Evolutionary conservation across 2,113 vertebrate genomes (phyloP).

Genomic region (Neopipo cinnamomea): DNA sequence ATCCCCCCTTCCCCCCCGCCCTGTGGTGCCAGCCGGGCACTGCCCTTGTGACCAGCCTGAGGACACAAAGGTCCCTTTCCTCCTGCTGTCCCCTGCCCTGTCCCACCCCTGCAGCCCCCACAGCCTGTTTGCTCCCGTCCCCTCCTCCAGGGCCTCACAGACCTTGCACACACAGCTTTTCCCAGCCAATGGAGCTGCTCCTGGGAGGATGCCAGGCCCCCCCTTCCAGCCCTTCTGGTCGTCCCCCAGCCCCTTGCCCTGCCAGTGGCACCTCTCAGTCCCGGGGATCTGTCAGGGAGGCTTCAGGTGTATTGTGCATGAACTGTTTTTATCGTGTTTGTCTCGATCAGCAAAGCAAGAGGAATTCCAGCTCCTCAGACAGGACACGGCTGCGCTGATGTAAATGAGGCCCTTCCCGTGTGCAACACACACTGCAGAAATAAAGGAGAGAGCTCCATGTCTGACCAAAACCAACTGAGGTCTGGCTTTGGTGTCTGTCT

Average conservation of each 20-base stretch:
- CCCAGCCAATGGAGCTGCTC: background rate
- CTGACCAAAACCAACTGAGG: background rate
- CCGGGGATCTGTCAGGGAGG: background rate
- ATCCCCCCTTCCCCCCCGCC: background rate
- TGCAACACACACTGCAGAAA: constrained; percentile 43
- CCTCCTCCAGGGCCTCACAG: background rate
- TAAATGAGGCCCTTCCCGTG: background rate
- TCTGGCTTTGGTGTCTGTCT: background rate
- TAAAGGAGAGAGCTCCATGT: constrained; percentile 63
- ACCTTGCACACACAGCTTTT: background rate
- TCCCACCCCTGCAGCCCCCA: background rate
- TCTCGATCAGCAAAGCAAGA: constrained; percentile 45
- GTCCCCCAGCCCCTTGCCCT: background rate
- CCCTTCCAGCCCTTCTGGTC: background rate
- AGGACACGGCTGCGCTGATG: constrained; percentile 19
- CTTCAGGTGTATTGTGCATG: background rate
- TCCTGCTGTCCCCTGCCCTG: background rate
- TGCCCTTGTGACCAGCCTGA: accelerated
- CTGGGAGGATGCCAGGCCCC: accelerated
- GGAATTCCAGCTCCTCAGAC: constrained; percentile 6
- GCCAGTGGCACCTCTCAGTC: background rate
- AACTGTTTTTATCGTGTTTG: background rate
- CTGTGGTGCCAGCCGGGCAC: background rate
- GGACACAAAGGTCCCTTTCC: background rate
- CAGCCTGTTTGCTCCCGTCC: background rate